These are phyloP conservation scores for Hipposideros armiger DNA, from an alignment of 2,113 vertebrate species.

Conservation along the genomic window DNA sequence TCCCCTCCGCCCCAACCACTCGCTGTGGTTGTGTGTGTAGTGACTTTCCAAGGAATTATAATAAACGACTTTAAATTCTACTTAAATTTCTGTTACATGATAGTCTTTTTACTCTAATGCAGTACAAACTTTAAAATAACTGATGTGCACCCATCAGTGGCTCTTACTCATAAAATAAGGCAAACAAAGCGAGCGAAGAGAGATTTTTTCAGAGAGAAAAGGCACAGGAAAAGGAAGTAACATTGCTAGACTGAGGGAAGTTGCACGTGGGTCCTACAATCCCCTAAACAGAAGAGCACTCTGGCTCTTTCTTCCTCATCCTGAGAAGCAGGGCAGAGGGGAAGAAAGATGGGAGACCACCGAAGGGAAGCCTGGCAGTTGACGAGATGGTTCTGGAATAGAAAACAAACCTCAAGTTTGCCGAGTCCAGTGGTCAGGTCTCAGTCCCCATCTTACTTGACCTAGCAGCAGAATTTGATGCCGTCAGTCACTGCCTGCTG, in stretches of 20 bases:
- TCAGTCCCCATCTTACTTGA: neutral
- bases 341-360: neutral
- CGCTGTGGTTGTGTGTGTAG: neutral
- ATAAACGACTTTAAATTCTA: constrained; percentile 7
- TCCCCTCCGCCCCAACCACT: neutral
- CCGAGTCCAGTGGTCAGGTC: neutral
- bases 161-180: neutral
- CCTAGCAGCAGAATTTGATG: constrained; percentile 14
- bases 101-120: neutral
- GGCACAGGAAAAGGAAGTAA: neutral
- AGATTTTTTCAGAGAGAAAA: neutral
- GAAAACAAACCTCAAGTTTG: neutral
- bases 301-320: neutral
- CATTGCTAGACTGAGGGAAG: neutral
- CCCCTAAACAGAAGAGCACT: neutral
- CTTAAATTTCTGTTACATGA: neutral
- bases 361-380: neutral
- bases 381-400: neutral
- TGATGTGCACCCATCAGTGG: neutral
- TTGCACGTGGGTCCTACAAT: neutral
- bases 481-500: neutral
- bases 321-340: neutral
- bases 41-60: neutral
- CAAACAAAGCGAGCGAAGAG: neutral
- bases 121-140: neutral